These are phyloP conservation scores for Nebria brevicollis DNA, from an alignment of 2,888 invertebrate genomes.

Conservation along the genomic window DNA sequence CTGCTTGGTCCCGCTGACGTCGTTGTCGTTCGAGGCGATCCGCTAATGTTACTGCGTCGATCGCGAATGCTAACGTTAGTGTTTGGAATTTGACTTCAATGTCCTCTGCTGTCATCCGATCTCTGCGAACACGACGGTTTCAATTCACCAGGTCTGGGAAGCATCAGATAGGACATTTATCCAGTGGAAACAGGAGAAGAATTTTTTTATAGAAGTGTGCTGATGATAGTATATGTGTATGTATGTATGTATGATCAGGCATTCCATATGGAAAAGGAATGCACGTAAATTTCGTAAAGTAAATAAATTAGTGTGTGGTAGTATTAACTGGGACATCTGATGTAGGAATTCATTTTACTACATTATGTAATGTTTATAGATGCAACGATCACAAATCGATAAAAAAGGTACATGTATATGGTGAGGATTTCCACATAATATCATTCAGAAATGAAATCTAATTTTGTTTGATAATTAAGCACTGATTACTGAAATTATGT, in stretches of 20 bases:
- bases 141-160: neutral
- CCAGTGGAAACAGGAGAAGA: neutral
- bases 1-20: constrained; percentile 68
- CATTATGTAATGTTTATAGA: neutral
- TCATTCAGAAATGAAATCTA: neutral
- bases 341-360: neutral
- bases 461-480: neutral
- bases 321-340: neutral
- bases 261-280: neutral
- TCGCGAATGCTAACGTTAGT: constrained; percentile 69
- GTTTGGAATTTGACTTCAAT: constrained; percentile 68
- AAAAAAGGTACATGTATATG: neutral
- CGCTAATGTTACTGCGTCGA: constrained; percentile 68
- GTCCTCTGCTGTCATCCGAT: constrained; percentile 59
- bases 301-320: neutral
- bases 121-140: constrained; percentile 54
- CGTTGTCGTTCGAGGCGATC: constrained; percentile 67
- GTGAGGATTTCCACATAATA: neutral
- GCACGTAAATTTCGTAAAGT: neutral
- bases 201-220: neutral
- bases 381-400: neutral
- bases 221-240: neutral
- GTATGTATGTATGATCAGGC: neutral
- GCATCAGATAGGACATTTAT: neutral
- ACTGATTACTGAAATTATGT: neutral